Percentiles rank a stretch among this genome's conserved stretches.
Conservation (phyloP, 1,140 invertebrate species). For the Globodera ellingtonae region DNA sequence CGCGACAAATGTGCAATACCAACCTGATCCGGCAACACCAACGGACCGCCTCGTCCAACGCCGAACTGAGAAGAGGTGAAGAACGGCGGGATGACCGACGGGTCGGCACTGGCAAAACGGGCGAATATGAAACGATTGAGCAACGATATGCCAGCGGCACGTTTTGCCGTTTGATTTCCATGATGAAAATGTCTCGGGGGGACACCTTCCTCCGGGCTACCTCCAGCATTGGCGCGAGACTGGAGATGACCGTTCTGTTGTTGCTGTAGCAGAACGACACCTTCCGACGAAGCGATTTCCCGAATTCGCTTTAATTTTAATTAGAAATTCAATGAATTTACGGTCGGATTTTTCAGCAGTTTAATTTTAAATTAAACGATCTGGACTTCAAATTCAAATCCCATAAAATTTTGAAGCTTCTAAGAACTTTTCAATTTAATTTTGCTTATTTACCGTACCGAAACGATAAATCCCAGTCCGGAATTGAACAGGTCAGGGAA, state of each 20-base stretch:
- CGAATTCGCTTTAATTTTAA: conserved; percentile 32
- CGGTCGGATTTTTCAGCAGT: no score
- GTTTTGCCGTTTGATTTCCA: background rate
- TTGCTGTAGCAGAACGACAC: conserved; percentile 22
- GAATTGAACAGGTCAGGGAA: conserved; percentile 57
- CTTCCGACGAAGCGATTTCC: conserved; percentile 16
- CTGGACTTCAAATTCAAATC: no score
- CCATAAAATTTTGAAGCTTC: no score
- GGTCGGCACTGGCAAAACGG: conserved; percentile 39
- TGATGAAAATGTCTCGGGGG: background rate
- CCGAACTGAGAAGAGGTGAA: conserved; percentile 36
- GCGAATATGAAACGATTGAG: conserved; percentile 45
- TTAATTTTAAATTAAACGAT: no score
- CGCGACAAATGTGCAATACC: background rate
- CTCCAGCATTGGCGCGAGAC: background rate
- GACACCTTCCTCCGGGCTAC: background rate
- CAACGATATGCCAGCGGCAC: background rate
- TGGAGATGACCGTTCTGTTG: conserved; percentile 8
- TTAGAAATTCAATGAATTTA: background rate
- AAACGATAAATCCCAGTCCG: conserved; percentile 44
- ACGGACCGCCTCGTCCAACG: conserved; percentile 14
- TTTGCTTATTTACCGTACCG: conserved; percentile 24
- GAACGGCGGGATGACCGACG: conserved; percentile 42
- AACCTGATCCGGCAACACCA: conserved; percentile 31
- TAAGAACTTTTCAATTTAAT: background rate